A percentile compares a stretch with the other conserved stretches of the same genome.
phyloP scores from a whole-genome alignment of 2,797 vertebrate species.

The Urocyon cinereoargenteus region DNA sequence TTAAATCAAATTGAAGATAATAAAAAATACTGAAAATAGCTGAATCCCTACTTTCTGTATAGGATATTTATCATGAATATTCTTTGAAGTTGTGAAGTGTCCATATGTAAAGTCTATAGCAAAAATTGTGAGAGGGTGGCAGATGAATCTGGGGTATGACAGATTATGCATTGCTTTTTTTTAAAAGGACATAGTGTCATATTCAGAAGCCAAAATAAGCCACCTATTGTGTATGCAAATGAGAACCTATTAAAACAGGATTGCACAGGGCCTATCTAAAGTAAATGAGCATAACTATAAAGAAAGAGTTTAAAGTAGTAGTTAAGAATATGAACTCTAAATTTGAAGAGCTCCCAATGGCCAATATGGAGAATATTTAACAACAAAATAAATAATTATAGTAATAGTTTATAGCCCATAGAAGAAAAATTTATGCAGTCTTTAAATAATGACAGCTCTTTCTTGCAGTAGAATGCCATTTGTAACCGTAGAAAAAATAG shows the following conservation, averaged over 20 bases:
- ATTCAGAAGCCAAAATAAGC: conserved; percentile 35
- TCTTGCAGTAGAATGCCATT: not conserved
- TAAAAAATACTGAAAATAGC: conserved; percentile 36
- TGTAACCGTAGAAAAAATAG: not conserved
- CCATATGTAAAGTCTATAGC: not conserved
- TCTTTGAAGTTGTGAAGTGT: conserved; percentile 12
- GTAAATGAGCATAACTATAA: not conserved
- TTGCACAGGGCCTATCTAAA: not conserved
- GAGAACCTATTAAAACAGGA: conserved; percentile 34
- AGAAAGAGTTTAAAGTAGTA: not conserved
- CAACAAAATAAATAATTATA: conserved; percentile 59
- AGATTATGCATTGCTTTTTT: not conserved
- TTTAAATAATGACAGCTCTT: not conserved
- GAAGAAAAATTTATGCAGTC: not conserved
- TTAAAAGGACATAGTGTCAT: not conserved
- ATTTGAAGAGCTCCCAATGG: not conserved
- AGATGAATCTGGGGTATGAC: not conserved
- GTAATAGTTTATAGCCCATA: not conserved
- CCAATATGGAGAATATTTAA: not conserved
- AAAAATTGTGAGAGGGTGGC: conserved; percentile 34
- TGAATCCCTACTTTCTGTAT: not conserved
- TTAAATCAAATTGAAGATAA: conserved; percentile 37
- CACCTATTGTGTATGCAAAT: not conserved
- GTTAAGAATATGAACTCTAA: conserved; percentile 6
- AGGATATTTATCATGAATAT: conserved; percentile 26